phyloP scores from a whole-genome alignment of 1,140 invertebrate genomes.

The Acyrthosiphon pisum region DNA sequence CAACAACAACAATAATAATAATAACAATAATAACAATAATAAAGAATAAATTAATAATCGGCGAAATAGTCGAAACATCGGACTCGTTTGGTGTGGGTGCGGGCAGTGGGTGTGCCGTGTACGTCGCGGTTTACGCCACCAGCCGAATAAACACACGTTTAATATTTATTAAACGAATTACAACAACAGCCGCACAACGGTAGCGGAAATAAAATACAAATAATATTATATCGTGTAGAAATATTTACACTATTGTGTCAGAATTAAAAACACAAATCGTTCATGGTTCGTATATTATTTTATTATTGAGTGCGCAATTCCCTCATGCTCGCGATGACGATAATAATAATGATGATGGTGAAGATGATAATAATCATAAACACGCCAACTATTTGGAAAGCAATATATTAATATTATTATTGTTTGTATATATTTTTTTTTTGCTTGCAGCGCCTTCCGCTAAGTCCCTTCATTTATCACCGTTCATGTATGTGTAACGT shows the following conservation, averaged over 20 bases:
- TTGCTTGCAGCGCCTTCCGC: not conserved
- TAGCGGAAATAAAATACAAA: not conserved
- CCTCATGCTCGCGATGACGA: not conserved
- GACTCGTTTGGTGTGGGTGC: not conserved
- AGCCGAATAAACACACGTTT: conserved; percentile 7
- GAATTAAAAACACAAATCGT: conserved; percentile 14
- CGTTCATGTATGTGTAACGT: not conserved
- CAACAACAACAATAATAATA: not conserved
- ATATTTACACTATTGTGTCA: not conserved
- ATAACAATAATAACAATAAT: not conserved
- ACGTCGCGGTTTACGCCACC: not conserved
- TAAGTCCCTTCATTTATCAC: not conserved
- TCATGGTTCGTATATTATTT: not conserved
- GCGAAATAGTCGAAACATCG: not conserved
- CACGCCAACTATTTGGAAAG: not conserved
- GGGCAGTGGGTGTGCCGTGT: not conserved
- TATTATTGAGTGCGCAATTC: not conserved
- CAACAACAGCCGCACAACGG: not conserved
- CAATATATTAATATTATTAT: not conserved
- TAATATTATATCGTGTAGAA: not conserved
- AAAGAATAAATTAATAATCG: conserved; percentile 24
- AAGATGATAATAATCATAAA: not conserved
- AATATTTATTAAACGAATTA: conserved; percentile 30
- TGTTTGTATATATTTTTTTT: not conserved
- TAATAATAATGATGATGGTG: not conserved